Evolutionary conservation across 2,113 vertebrate species (phyloP), one percentile per base, ranked within the genome.

Genomic region (Columba livia): DNA sequence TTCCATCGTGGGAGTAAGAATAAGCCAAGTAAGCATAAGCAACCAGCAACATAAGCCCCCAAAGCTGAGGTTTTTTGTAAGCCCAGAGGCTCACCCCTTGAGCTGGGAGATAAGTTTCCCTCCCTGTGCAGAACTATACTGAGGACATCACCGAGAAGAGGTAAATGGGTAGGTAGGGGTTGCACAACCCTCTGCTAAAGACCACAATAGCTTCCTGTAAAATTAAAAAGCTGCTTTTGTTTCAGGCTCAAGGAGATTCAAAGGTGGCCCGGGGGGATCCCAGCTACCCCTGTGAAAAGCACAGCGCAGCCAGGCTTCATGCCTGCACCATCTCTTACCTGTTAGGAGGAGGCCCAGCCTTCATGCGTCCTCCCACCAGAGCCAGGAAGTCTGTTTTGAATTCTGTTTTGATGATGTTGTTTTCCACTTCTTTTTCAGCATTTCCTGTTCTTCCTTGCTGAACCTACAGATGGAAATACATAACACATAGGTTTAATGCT

Each of bases 361-460:
- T 96, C 79, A 96, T 96, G 31, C 96, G 94, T 61, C 96, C 96
- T 61, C 96, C 97, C 19, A 97, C 92, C 65, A 97, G 82, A 50
- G 96, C 94, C 40, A 95, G 54, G 74, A 97, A 97, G 61, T 98
- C 97, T 5, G 96, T 94, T 78, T 98, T 98, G 86, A 97, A 97
- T 62, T 98, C 98, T 66, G 96, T 88, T 90, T 97, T 98, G 75
- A 97, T 93, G 40, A 96, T 93, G 77, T 91, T 96, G 69, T 97
- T 97, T 92, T 98, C 96, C 34, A 93, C 91, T 58, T 97, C 97
- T 62, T 98, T 98, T 65, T 97, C 97, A 56, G 97, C 78, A 57
- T 97, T 97, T 50, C 96, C 94, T 18, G 94, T 97, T 77, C 98
- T 97, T 73, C 98, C 97, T 70, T 98, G 98, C 72, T 98, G 98